A percentile compares a stretch with the other conserved stretches of the same genome.
Conservation (phyloP, 2,113 vertebrate genomes). For the Lophius piscatorius region DNA sequence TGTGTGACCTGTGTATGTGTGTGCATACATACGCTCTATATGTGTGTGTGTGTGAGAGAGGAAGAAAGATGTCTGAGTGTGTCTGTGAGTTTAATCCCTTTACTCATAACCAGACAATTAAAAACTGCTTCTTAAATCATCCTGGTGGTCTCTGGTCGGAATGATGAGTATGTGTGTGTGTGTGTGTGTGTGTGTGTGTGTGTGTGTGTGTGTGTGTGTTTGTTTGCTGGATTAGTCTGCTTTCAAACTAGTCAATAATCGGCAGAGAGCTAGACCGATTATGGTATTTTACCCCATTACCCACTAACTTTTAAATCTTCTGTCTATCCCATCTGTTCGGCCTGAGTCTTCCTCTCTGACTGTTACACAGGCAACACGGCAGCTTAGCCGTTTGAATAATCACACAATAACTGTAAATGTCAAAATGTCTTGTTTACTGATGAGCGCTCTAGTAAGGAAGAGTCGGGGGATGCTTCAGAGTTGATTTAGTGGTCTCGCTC, state of each 20-base stretch:
- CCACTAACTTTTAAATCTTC: conserved; percentile 37
- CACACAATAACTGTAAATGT: neutral
- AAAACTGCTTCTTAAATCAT: neutral
- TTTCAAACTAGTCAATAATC: conserved; percentile 17
- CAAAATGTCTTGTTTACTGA: neutral
- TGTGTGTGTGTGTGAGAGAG: conserved; percentile 1
- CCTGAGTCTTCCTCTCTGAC: conserved; percentile 25
- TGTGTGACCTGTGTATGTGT: conserved; percentile 38
- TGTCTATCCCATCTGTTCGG: conserved; percentile 32
- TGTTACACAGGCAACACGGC: neutral
- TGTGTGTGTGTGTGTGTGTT: conserved; percentile 8
- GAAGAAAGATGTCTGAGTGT: neutral
- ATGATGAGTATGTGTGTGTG: no score
- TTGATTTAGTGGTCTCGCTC: no score
- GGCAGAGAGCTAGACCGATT: conserved; percentile 22
- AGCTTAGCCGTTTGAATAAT: neutral
- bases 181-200: conserved; percentile 1
- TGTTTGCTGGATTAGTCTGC: conserved; percentile 3
- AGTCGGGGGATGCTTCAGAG: no score
- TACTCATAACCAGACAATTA: neutral
- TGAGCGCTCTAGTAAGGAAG: neutral
- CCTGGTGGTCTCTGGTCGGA: neutral
- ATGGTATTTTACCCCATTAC: conserved; percentile 29
- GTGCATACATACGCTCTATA: neutral
- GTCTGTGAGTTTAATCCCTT: conserved; percentile 4